A percentile compares a stretch with the other conserved stretches of the same genome.
phyloP scores from a whole-genome alignment of 2,113 vertebrate genomes.

The Rissa tridactyla region DNA sequence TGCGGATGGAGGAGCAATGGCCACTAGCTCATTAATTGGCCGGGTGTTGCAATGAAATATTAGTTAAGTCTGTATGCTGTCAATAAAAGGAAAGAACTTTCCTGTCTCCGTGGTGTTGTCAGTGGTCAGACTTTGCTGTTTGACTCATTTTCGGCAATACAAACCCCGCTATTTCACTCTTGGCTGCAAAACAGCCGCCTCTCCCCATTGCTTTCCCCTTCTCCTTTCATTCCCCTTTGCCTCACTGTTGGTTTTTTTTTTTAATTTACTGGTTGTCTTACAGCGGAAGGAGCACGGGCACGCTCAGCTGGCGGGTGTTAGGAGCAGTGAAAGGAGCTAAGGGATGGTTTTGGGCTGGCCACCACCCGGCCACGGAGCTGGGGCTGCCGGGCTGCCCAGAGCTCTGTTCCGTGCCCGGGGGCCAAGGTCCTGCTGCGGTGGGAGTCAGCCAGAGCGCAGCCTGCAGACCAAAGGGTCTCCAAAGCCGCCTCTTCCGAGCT shows the following conservation, averaged over 20 bases:
- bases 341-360: background rate
- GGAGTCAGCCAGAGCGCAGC: background rate
- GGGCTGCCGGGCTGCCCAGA: background rate
- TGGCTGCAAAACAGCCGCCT: background rate
- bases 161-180: background rate
- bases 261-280: too few relatives aligned
- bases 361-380: background rate
- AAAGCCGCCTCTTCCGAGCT: background rate
- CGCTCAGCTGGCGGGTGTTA: fast-evolving
- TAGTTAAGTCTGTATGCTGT: background rate
- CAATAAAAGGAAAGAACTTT: too few relatives aligned
- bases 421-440: background rate
- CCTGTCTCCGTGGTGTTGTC: background rate
- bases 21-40: background rate
- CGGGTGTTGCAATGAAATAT: background rate
- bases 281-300: background rate
- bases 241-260: background rate
- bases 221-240: background rate
- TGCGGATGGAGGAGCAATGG: background rate
- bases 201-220: background rate
- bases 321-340: background rate
- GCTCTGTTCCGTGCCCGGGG: background rate
- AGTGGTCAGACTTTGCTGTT: background rate
- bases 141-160: background rate
- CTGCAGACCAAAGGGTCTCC: too few relatives aligned